These are phyloP conservation scores for Lophius americanus DNA, from an alignment of 2,797 vertebrate genomes.

Conservation along the genomic window DNA sequence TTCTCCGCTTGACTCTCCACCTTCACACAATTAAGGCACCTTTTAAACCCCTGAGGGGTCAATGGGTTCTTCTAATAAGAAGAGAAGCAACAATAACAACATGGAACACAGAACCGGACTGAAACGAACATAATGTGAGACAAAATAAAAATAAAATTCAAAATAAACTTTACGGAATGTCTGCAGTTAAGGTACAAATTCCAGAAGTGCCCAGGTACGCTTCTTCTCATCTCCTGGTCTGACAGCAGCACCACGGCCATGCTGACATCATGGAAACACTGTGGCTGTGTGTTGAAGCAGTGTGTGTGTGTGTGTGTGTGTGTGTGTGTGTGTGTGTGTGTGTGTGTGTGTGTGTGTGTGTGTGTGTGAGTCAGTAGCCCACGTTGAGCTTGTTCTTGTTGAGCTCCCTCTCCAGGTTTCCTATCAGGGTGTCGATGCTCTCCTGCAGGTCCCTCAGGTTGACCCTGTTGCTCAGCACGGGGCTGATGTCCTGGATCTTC, in stretches of 20 bases:
- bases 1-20: slow-evolving; percentile 65
- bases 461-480: slow-evolving; percentile 84
- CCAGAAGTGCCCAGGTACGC: slow-evolving; percentile 59
- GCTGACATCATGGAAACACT: slow-evolving; percentile 41
- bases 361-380: slow-evolving; percentile 77
- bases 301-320: slow-evolving; percentile 17
- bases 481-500: slow-evolving; percentile 89
- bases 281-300: slow-evolving; percentile 55
- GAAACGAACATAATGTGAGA: slow-evolving; percentile 46
- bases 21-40: slow-evolving; percentile 86
- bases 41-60: slow-evolving; percentile 81
- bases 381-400: slow-evolving; percentile 95
- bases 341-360: slow-evolving; percentile 2
- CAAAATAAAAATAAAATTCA: slow-evolving; percentile 22
- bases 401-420: slow-evolving; percentile 96
- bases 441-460: slow-evolving; percentile 97
- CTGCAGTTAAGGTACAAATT: slow-evolving; percentile 53
- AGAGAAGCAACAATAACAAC: slow-evolving; percentile 78
- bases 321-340: slow-evolving; percentile 5
- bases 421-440: slow-evolving; percentile 96
- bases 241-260: slow-evolving; percentile 41
- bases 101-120: slow-evolving; percentile 64
- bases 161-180: slow-evolving; percentile 68
- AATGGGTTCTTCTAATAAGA: slow-evolving; percentile 86
- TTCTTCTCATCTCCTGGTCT: slow-evolving; percentile 46